phyloP scores from a whole-genome alignment of 2,888 invertebrate genomes.

The Neocrepidodera transversa region DNA sequence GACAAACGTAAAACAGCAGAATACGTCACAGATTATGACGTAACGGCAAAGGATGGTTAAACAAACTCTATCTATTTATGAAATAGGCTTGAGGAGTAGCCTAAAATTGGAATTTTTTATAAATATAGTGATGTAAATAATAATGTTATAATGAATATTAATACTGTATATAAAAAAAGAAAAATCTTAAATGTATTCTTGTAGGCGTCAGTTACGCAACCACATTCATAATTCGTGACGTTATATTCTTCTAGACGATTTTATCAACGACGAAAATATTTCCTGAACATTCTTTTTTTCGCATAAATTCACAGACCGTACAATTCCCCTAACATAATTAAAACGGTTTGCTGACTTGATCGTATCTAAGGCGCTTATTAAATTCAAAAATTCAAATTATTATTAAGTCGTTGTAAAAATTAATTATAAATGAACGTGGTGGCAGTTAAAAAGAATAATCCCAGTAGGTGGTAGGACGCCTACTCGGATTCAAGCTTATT shows the following conservation, averaged over 20 bases:
- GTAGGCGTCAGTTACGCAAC: too few relatives aligned
- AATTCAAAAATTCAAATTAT: conserved; percentile 25
- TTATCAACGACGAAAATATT: conserved; percentile 1
- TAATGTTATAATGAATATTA: too few relatives aligned
- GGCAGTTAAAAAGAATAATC: conserved; percentile 36
- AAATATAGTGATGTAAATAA: too few relatives aligned
- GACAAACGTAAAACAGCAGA: too few relatives aligned
- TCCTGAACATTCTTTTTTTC: conserved; percentile 1
- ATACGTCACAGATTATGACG: too few relatives aligned
- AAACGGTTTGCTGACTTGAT: conserved; percentile 15
- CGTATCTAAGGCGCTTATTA: conserved; percentile 16
- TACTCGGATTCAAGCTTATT: conserved; percentile 34
- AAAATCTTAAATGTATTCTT: too few relatives aligned
- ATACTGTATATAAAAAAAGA: too few relatives aligned
- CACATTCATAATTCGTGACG: too few relatives aligned
- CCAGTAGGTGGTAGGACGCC: conserved; percentile 40
- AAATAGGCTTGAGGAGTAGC: too few relatives aligned
- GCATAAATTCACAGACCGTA: conserved; percentile 1
- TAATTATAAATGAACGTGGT: conserved; percentile 32
- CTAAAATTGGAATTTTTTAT: too few relatives aligned
- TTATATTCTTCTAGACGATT: background rate
- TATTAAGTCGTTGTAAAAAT: conserved; percentile 37
- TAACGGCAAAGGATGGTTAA: too few relatives aligned
- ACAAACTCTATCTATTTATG: too few relatives aligned
- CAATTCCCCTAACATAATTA: conserved; percentile 2